Conservation (phyloP, 2,113 vertebrate species). For the Polypterus senegalus region DNA sequence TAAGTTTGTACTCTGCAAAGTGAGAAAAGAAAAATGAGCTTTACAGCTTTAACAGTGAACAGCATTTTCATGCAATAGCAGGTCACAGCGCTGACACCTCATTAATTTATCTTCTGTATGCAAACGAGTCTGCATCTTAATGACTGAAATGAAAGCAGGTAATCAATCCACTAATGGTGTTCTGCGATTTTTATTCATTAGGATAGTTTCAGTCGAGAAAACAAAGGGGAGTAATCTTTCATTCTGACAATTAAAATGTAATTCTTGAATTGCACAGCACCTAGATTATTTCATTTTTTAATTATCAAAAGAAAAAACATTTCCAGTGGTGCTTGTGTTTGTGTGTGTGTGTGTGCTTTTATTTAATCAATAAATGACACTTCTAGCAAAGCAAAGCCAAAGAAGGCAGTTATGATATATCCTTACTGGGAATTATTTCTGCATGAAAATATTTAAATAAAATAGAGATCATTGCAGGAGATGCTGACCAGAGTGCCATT, state of each 20-base stretch:
- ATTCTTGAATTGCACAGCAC: conserved; percentile 33
- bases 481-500: no score
- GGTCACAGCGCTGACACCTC: conserved; percentile 9
- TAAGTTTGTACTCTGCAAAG: neutral
- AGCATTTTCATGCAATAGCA: neutral
- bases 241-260: conserved; percentile 39
- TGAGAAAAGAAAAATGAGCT: conserved; percentile 1
- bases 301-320: no score
- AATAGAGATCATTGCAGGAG: no score
- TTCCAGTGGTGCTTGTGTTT: no score
- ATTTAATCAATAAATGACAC: no score
- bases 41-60: neutral
- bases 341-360: no score
- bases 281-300: conserved; percentile 18
- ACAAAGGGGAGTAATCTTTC: conserved; percentile 38
- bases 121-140: conserved; percentile 9
- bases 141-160: conserved; percentile 16
- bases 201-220: conserved; percentile 40
- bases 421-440: no score
- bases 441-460: no score
- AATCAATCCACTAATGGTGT: conserved; percentile 38
- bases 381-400: no score
- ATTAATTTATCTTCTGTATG: conserved; percentile 13
- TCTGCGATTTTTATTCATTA: conserved; percentile 46
- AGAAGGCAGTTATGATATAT: no score